Percentiles rank a stretch among this genome's conserved stretches.
phyloP scores from a whole-genome alignment of 1,140 invertebrate species.

The Oedothorax gibbosus region DNA sequence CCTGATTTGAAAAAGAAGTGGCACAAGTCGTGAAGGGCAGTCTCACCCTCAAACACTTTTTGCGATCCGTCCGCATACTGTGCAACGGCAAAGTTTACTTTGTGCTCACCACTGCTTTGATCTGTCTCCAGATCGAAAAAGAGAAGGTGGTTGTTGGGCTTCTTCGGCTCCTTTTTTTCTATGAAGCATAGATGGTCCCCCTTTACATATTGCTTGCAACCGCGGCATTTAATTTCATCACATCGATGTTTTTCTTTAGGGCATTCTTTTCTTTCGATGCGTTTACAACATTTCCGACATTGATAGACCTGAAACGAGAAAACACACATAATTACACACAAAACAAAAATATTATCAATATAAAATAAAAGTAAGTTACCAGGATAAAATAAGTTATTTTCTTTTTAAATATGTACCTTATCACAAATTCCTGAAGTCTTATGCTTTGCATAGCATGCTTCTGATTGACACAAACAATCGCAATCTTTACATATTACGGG shows the following conservation, averaged over 20 bases:
- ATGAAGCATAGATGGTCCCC: not conserved
- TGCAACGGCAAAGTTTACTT: slow-evolving; percentile 21
- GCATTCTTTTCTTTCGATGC: not conserved
- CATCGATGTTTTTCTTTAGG: not conserved
- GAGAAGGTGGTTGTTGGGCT: not conserved
- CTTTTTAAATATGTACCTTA: not conserved
- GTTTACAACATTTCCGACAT: slow-evolving; percentile 1
- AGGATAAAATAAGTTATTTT: not conserved
- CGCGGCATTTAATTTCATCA: not conserved
- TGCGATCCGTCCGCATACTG: not conserved
- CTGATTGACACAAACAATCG: not conserved
- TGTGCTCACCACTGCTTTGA: not conserved
- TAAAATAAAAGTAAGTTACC: no score
- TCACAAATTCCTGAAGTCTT: not conserved
- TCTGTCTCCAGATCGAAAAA: slow-evolving; percentile 41
- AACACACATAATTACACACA: not conserved
- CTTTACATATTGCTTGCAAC: not conserved
- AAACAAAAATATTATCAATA: not conserved
- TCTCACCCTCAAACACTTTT: not conserved
- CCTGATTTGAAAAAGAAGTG: not conserved
- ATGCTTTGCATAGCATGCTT: not conserved
- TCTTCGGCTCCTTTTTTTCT: not conserved
- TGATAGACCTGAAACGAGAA: not conserved
- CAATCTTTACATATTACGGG: not conserved
- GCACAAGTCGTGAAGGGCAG: slow-evolving; percentile 14